Evolutionary conservation across 2,113 vertebrate genomes (phyloP).

Genomic region (Melanerpes formicivorus): DNA sequence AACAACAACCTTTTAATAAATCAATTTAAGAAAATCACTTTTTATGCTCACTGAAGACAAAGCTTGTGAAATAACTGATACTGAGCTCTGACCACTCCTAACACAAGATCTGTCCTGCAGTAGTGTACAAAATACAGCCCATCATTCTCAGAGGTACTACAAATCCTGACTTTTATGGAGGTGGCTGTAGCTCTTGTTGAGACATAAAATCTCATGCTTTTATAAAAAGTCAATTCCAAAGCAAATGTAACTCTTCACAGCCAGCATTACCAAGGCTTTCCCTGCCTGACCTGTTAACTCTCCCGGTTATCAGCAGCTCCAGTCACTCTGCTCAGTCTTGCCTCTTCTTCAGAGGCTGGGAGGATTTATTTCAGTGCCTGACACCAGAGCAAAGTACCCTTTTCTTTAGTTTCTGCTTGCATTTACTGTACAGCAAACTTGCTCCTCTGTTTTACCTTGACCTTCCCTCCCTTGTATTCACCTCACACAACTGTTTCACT

Average conservation of each 20-base stretch:
- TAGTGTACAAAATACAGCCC: not conserved
- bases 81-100: not conserved
- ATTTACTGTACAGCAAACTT: not conserved
- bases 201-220: conserved; percentile 21
- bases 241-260: conserved; percentile 40
- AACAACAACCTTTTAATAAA: not conserved
- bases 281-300: conserved; percentile 10
- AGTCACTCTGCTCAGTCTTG: conserved; percentile 26
- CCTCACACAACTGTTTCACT: not conserved
- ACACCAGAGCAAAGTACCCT: rapidly evolving
- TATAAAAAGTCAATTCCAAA: conserved; percentile 60
- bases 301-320: conserved; percentile 26
- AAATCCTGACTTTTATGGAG: not conserved
- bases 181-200: not conserved
- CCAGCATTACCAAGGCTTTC: not conserved
- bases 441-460: not conserved
- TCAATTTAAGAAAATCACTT: not conserved
- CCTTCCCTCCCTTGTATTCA: not conserved
- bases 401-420: not conserved
- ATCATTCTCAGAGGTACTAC: not conserved
- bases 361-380: not conserved
- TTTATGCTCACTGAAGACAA: conserved; percentile 14
- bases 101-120: not conserved
- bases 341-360: not conserved
- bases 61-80: conserved; percentile 15